Evolutionary conservation across 2,888 invertebrate species (phyloP).

Genomic region (Phrixothrix hirtus): DNA sequence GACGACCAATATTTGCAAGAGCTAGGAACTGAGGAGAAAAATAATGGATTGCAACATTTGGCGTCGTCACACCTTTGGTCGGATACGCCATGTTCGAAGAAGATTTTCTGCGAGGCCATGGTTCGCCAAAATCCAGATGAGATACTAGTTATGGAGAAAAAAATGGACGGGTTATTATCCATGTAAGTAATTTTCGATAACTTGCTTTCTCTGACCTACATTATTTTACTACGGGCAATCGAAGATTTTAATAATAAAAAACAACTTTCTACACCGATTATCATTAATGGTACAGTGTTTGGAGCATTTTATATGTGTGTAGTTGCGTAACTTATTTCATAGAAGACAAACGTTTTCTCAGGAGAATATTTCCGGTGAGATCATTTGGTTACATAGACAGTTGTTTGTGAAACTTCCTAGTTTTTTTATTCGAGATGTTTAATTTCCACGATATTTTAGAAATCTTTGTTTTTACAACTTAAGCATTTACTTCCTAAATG

Average conservation of each 20-base stretch:
- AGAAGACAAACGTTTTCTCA: background rate
- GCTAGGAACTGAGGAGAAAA: slow-evolving; percentile 45
- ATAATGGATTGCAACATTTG: slow-evolving; percentile 42
- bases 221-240: slow-evolving; percentile 20
- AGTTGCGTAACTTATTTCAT: slow-evolving; percentile 7
- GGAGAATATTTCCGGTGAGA: background rate
- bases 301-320: too few species aligned
- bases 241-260: slow-evolving; percentile 15
- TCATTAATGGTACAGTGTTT: slow-evolving; percentile 6
- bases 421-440: too few species aligned
- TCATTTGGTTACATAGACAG: too few species aligned
- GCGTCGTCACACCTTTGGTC: slow-evolving; percentile 63
- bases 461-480: too few species aligned
- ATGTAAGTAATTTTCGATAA: slow-evolving; percentile 62
- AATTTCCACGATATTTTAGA: too few species aligned
- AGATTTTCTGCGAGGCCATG: slow-evolving; percentile 76
- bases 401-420: too few species aligned
- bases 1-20: slow-evolving; percentile 53
- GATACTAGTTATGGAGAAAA: slow-evolving; percentile 76
- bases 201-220: slow-evolving; percentile 35
- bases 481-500: too few species aligned
- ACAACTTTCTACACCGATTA: slow-evolving; percentile 30
- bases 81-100: slow-evolving; percentile 77
- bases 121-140: slow-evolving; percentile 70
- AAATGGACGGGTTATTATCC: slow-evolving; percentile 72